These are phyloP conservation scores for Cynopterus sphinx DNA, from an alignment of 2,797 vertebrate species.

Conservation along the genomic window DNA sequence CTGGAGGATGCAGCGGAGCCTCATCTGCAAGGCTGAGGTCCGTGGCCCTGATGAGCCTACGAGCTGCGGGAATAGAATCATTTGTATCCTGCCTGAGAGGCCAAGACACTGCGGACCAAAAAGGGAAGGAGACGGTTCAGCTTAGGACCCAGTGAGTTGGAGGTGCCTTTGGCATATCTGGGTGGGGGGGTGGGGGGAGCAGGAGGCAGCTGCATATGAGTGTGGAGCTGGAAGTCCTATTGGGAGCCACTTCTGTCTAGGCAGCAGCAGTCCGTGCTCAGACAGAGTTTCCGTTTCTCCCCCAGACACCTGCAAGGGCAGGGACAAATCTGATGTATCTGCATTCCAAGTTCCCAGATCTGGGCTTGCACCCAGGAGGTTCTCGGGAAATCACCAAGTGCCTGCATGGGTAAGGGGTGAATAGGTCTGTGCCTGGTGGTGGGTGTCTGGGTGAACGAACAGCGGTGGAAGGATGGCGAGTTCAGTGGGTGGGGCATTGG, in stretches of 20 bases:
- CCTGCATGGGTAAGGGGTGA: too few species aligned
- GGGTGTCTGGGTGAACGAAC: background rate
- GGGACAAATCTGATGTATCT: background rate
- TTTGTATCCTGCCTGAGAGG: rapidly evolving
- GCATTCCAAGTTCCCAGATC: background rate
- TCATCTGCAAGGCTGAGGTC: background rate
- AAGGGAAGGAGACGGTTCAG: background rate
- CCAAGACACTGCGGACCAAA: too few species aligned
- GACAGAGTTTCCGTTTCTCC: background rate
- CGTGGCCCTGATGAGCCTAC: rapidly evolving
- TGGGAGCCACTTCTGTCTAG: background rate
- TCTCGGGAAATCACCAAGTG: background rate
- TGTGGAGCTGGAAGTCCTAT: background rate
- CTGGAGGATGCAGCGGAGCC: background rate
- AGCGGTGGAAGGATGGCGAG: too few species aligned
- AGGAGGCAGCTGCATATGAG: too few species aligned
- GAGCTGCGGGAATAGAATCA: background rate
- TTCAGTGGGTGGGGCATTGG: background rate
- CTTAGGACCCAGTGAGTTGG: background rate
- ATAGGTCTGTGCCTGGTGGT: background rate
- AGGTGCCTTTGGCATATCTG: rapidly evolving
- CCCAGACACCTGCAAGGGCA: background rate
- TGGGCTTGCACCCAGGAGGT: background rate
- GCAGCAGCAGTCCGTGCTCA: too few species aligned
- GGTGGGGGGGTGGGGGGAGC: background rate